Evolutionary conservation across 2,797 vertebrate genomes (phyloP), one percentile per base, ranked within the genome.

Genomic region (Neosilurus mollespiculum): DNA sequence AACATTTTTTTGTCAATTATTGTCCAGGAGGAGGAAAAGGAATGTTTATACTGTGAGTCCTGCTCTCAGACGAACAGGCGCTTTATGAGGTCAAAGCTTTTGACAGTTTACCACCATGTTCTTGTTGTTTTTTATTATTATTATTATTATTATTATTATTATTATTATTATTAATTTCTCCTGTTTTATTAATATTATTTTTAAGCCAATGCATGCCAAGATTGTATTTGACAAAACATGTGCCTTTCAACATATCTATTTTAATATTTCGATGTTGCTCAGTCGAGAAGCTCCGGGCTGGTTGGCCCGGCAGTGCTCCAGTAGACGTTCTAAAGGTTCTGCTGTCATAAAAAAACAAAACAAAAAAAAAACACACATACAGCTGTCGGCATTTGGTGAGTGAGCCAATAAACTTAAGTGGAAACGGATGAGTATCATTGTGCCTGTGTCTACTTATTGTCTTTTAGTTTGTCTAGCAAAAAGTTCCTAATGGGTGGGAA

Each of bases 181-280:
- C 43, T 81, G 34, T 66, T 72, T 72, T 86, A 62, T 79, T 85
- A 81, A 72, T n/a, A 78, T 83, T 76, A 88, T 85, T 84, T 86
- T 84, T 86, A 83, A 78, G 59, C 90, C 82, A 87, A 88, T 89
- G 91, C 92, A 93, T 93, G 93, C 91, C 87, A 86, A 90, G 87
- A 88, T 79, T 91, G 91, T 93, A 92, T 92, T 93, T 91, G 89
- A 92, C 90, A 90, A 86, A 87, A 84, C 26, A 92, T 88, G 93
- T 94, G 93, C 93, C 94, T 94, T 93, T 93, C 90, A 83, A 92
- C 87, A 91, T 90, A 91, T 89, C 91, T 93, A 93, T 94, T 92
- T 91, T 91, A 90, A 92, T 92, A 92, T 92, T 91, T 94, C 89
- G 92, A 91, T 92, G 93, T 94, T 92, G 91, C 90, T 93, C 91